phyloP scores from a whole-genome alignment of 2,113 vertebrate genomes.

The Seriola quinqueradiata region DNA sequence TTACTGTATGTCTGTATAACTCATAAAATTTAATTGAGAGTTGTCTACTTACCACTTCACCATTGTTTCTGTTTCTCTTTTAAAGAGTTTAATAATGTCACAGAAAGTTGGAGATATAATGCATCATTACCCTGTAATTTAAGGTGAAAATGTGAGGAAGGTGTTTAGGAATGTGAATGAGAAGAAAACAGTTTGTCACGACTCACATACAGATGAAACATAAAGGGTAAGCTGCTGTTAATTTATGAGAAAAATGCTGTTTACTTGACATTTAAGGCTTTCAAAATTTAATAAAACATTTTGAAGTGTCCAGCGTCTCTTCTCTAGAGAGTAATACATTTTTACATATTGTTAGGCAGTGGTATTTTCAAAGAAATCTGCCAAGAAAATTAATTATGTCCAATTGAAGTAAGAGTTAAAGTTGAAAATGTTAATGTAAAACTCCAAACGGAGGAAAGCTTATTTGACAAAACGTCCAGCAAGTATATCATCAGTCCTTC shows the following conservation, averaged over 20 bases:
- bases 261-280: slow-evolving; percentile 3
- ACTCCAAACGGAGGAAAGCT: too few relatives aligned
- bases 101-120: not conserved
- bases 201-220: not conserved
- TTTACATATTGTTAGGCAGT: not conserved
- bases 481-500: too few relatives aligned
- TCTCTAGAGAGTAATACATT: not conserved
- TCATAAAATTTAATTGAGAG: not conserved
- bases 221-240: not conserved
- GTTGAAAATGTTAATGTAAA: too few relatives aligned
- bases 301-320: not conserved
- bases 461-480: too few relatives aligned
- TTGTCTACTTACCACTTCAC: not conserved
- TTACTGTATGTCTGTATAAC: not conserved
- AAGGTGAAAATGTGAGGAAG: not conserved
- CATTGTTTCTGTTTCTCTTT: not conserved
- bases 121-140: not conserved
- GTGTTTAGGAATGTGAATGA: not conserved
- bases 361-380: not conserved
- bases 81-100: slow-evolving; percentile 6
- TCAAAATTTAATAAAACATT: slow-evolving; percentile 3
- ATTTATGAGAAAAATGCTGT: not conserved
- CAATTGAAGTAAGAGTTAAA: not conserved
- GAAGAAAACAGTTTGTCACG: not conserved
- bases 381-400: not conserved